Evolutionary conservation across 2,888 invertebrate species (phyloP).

Genomic region (Aphelenchoides bicaudatus): DNA sequence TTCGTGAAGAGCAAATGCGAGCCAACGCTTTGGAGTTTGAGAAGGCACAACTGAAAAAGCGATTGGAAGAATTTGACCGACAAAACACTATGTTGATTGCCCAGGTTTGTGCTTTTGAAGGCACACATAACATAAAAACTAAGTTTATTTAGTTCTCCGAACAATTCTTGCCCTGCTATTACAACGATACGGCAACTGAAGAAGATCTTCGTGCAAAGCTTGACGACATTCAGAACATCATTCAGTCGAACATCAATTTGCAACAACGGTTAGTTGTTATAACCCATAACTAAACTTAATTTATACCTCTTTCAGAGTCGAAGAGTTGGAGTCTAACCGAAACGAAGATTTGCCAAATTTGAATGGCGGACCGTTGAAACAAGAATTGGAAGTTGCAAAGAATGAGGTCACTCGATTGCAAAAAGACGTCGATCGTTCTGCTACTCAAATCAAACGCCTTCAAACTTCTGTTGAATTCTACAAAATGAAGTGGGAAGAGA

Average conservation of each 20-base stretch:
- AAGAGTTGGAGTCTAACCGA: conserved; percentile 4
- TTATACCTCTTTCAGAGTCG: conserved; percentile 3
- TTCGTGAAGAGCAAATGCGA: not conserved
- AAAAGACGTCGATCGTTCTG: not conserved
- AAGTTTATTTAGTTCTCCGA: conserved; percentile 13
- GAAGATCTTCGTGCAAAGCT: conserved; percentile 6
- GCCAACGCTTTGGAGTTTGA: not conserved
- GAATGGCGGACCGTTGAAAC: not conserved
- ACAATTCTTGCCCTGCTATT: conserved; percentile 1
- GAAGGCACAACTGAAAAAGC: not conserved
- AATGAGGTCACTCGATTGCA: not conserved
- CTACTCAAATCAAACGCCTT: not conserved
- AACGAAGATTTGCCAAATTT: not conserved
- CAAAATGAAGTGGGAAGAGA: conserved; percentile 11
- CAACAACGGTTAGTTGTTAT: conserved; percentile 3
- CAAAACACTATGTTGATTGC: conserved; percentile 4
- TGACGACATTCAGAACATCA: conserved; percentile 1
- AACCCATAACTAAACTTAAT: not conserved
- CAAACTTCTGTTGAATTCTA: conserved; percentile 11
- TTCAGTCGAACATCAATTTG: conserved; percentile 1
- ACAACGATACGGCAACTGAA: conserved; percentile 10
- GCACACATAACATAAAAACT: not conserved
- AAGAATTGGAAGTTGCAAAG: not conserved
- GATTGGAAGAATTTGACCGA: conserved; percentile 5
- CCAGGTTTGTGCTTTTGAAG: not conserved